Evolutionary conservation across 2,888 invertebrate species (phyloP).

Genomic region (Platycheirus rosarum): DNA sequence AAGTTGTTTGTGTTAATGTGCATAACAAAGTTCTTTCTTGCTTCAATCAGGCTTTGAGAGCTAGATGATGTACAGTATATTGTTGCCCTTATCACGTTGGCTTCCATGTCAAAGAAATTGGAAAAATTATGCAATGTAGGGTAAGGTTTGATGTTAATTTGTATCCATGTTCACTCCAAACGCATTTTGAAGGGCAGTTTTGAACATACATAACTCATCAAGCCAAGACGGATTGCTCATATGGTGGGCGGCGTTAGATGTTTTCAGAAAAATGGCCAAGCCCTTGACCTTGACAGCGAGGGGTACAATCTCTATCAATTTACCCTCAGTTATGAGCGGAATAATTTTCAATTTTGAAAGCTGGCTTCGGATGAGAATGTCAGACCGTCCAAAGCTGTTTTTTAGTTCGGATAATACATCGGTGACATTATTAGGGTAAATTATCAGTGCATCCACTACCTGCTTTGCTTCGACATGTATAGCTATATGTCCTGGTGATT

Average conservation of each 20-base stretch:
- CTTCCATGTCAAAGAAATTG: background rate
- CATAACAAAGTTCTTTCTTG: too few species aligned
- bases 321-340: too few species aligned
- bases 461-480: slow-evolving; percentile 13
- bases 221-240: slow-evolving; percentile 17
- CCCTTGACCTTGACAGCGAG: slow-evolving; percentile 2
- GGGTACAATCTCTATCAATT: too few species aligned
- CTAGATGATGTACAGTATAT: too few species aligned
- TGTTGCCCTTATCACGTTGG: too few species aligned
- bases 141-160: slow-evolving; percentile 9
- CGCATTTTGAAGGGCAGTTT: slow-evolving; percentile 23
- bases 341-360: slow-evolving; percentile 1
- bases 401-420: background rate
- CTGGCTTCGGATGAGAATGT: too few species aligned
- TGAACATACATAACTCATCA: slow-evolving; percentile 2
- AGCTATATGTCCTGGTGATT: slow-evolving; percentile 2
- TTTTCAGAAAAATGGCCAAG: slow-evolving; percentile 15
- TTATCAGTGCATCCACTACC: background rate
- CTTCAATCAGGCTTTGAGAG: too few species aligned
- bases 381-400: slow-evolving; percentile 29
- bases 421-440: slow-evolving; percentile 20
- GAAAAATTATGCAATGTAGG: background rate
- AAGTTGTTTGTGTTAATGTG: too few species aligned
- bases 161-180: background rate
- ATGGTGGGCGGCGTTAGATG: slow-evolving; percentile 13